These are phyloP conservation scores for Heliconius hewitsoni DNA, from an alignment of 1,140 invertebrate species.

Conservation along the genomic window DNA sequence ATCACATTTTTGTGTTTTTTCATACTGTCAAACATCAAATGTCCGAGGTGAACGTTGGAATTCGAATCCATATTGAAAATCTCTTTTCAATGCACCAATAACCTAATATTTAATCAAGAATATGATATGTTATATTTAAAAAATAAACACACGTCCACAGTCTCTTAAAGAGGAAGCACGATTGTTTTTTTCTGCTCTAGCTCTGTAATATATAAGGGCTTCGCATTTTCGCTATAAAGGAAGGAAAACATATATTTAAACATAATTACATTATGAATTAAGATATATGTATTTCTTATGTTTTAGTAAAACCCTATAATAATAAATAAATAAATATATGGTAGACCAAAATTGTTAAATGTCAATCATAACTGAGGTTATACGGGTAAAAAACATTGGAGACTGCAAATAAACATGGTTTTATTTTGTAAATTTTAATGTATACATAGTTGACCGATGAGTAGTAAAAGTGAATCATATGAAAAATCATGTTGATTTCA, in stretches of 20 bases:
- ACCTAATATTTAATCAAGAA: neutral
- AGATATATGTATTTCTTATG: neutral
- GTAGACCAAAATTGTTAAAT: neutral
- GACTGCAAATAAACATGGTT: no score
- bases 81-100: neutral
- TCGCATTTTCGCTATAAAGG: neutral
- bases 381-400: no score
- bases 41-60: conserved; percentile 14
- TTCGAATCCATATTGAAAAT: conserved; percentile 15
- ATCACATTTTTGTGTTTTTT: conserved; percentile 21
- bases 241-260: neutral
- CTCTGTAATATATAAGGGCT: neutral
- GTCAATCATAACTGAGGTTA: no score
- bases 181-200: neutral
- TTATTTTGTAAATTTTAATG: no score
- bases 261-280: neutral
- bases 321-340: neutral
- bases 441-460: no score
- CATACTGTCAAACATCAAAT: conserved; percentile 28
- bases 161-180: neutral
- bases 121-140: neutral
- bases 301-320: neutral
- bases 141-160: neutral
- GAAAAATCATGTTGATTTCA: no score
- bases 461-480: no score